These are phyloP conservation scores for Montipora capricornis DNA, from an alignment of 64 coral and sea anemone genomes.

Conservation along the genomic window DNA sequence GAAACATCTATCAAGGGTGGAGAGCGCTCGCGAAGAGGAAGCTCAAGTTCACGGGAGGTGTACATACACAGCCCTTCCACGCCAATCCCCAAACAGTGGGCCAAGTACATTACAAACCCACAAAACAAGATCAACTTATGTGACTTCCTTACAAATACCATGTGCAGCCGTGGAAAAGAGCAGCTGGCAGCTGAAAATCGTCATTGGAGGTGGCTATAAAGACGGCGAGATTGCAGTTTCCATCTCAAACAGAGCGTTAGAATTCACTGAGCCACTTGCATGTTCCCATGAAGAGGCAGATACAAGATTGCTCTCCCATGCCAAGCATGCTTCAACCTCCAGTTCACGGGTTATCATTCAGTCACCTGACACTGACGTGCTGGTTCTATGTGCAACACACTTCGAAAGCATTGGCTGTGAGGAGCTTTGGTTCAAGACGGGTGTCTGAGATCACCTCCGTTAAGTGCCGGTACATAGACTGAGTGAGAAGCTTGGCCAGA, in stretches of 20 bases:
- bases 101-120: conserved; percentile 11
- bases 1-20: conserved; percentile 46
- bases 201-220: conserved; percentile 8
- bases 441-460: conserved; percentile 35
- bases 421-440: conserved; percentile 23
- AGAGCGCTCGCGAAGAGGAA: conserved; percentile 33
- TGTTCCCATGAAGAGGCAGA: conserved; percentile 69
- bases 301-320: conserved; percentile 49
- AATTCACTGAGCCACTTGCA: background rate
- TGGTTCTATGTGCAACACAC: conserved; percentile 12
- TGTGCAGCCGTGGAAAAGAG: background rate
- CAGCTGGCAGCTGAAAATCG: background rate
- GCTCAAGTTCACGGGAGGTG: conserved; percentile 40
- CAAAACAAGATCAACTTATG: conserved; percentile 29
- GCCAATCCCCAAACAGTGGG: conserved; percentile 83
- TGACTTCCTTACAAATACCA: background rate
- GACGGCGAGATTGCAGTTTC: conserved; percentile 1
- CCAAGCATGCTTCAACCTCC: background rate
- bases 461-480: conserved; percentile 36
- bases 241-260: background rate
- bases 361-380: conserved; percentile 55
- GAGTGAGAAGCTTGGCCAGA: background rate
- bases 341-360: conserved; percentile 39
- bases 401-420: background rate
- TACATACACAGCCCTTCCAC: conserved; percentile 39